Conservation (phyloP, 2,888 invertebrate species). For the Drosophila dives region DNA sequence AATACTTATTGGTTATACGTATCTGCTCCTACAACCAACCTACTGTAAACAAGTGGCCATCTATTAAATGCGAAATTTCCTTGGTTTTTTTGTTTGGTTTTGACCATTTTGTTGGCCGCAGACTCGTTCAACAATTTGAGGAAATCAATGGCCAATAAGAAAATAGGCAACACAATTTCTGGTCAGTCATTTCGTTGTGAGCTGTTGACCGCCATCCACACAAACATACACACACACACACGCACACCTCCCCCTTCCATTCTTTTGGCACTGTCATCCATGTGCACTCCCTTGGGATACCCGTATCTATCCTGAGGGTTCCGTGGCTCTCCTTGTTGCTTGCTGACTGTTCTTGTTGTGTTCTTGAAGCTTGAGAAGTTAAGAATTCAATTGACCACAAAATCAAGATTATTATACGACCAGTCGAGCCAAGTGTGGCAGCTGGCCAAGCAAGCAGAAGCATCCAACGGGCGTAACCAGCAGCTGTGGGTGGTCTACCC, state of each 20-base stretch:
- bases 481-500: constrained; percentile 12
- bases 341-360: constrained; percentile 44
- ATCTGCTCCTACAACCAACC: not conserved
- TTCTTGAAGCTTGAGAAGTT: constrained; percentile 71
- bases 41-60: constrained; percentile 27
- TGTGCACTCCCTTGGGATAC: constrained; percentile 73
- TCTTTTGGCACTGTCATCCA: constrained; percentile 64
- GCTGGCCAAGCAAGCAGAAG: constrained; percentile 34
- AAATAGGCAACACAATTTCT: constrained; percentile 75
- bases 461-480: constrained; percentile 28
- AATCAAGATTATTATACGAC: constrained; percentile 82
- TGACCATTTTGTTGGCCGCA: constrained; percentile 45
- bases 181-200: constrained; percentile 68
- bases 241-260: not conserved
- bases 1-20: constrained; percentile 56
- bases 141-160: constrained; percentile 76
- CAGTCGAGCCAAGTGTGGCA: constrained; percentile 48
- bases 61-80: constrained; percentile 33
- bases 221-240: constrained; percentile 10
- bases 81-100: constrained; percentile 16
- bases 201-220: constrained; percentile 49
- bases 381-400: constrained; percentile 83
- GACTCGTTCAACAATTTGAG: constrained; percentile 50
- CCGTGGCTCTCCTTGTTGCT: constrained; percentile 26
- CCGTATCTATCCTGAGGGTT: constrained; percentile 43